Evolutionary conservation across 2,797 vertebrate genomes (phyloP).

Genomic region (Sebastes itinus): DNA sequence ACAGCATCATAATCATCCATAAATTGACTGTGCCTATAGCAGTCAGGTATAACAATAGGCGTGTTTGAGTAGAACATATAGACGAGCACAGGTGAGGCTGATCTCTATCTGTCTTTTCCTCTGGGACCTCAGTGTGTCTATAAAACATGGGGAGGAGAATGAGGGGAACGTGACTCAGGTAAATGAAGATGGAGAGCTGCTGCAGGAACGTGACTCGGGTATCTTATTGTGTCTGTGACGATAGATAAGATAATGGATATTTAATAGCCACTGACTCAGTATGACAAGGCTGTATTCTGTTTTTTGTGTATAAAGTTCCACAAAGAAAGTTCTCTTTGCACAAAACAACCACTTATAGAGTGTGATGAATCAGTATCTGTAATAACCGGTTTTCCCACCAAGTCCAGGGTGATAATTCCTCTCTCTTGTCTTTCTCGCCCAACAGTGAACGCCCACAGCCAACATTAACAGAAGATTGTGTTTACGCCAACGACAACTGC

Average conservation of each 20-base stretch:
- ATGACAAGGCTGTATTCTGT: background rate
- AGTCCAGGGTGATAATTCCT: background rate
- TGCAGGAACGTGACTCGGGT: slow-evolving; percentile 11
- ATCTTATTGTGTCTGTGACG: slow-evolving; percentile 18
- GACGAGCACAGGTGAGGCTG: background rate
- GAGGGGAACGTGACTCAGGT: slow-evolving; percentile 22
- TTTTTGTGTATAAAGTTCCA: slow-evolving; percentile 7
- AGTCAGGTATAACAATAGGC: background rate
- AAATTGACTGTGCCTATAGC: background rate
- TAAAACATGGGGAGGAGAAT: background rate
- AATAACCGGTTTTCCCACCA: background rate
- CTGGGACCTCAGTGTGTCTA: slow-evolving; percentile 18
- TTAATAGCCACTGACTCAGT: background rate
- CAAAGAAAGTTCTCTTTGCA: background rate
- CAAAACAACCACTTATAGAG: background rate
- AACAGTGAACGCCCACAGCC: slow-evolving; percentile 11
- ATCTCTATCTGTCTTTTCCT: slow-evolving; percentile 13
- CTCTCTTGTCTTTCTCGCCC: background rate
- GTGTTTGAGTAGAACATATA: background rate
- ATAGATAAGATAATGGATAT: slow-evolving; percentile 4
- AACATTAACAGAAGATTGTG: background rate
- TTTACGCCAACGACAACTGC: slow-evolving; percentile 16
- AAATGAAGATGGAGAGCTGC: slow-evolving; percentile 9
- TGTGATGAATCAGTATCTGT: background rate
- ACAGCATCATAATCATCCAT: background rate